These are phyloP conservation scores for Anhinga anhinga DNA, from an alignment of 2,113 vertebrate genomes.

Conservation along the genomic window DNA sequence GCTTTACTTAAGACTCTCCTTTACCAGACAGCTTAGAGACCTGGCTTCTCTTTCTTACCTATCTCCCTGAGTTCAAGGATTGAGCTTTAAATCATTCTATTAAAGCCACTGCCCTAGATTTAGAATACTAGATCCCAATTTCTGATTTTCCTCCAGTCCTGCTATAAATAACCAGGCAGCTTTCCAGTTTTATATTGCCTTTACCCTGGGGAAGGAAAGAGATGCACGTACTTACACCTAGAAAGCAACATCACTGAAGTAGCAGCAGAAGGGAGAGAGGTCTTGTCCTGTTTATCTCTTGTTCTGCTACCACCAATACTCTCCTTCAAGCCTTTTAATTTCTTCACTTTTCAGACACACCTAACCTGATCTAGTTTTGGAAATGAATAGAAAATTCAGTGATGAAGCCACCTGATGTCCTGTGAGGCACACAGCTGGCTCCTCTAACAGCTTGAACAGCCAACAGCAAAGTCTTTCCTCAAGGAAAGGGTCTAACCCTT, in stretches of 20 bases:
- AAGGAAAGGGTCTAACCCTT: background rate
- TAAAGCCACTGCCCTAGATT: background rate
- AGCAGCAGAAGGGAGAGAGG: background rate
- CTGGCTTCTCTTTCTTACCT: background rate
- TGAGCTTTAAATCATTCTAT: background rate
- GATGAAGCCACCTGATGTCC: background rate
- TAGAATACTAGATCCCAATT: background rate
- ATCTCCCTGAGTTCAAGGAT: background rate
- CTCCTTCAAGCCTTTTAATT: background rate
- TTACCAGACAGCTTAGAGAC: background rate
- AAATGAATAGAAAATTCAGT: background rate
- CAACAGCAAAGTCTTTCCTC: background rate
- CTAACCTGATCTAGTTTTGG: background rate
- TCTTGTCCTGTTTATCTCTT: background rate
- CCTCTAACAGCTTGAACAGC: background rate
- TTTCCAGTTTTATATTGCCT: background rate
- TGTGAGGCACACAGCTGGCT: background rate
- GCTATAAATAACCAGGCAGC: background rate
- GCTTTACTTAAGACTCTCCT: background rate
- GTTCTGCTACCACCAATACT: background rate
- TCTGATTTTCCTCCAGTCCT: background rate
- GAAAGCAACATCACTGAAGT: background rate
- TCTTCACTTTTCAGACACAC: background rate
- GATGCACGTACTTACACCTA: background rate
- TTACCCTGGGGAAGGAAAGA: background rate